These are phyloP conservation scores for Anguilla marmorata DNA, from an alignment of 2,797 vertebrate genomes.

Conservation along the genomic window DNA sequence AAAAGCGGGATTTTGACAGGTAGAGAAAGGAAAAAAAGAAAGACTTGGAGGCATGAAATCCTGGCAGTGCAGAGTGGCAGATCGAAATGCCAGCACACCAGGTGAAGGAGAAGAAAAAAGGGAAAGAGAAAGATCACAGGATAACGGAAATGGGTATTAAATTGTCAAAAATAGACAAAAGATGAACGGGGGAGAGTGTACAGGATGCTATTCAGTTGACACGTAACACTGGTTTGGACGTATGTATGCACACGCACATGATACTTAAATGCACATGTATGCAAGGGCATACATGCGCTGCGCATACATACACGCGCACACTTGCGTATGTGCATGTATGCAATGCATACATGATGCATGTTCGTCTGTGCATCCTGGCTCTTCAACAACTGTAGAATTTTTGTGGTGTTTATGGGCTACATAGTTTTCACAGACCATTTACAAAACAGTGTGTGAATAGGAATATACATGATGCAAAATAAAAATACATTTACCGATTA, in stretches of 20 bases:
- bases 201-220: background rate
- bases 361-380: background rate
- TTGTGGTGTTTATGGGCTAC: no score
- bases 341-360: background rate
- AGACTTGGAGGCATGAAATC: background rate
- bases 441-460: background rate
- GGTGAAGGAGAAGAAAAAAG: background rate
- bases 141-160: background rate
- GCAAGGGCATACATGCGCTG: background rate
- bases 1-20: background rate
- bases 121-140: background rate
- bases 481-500: background rate
- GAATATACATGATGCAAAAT: background rate
- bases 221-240: background rate
- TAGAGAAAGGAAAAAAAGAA: background rate
- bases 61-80: background rate
- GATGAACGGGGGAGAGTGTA: background rate
- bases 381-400: no score
- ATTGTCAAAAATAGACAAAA: background rate
- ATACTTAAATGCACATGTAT: constrained; percentile 2
- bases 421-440: no score
- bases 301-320: constrained; percentile 39
- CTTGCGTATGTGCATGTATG: background rate
- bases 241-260: background rate
- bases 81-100: background rate